These are phyloP conservation scores for Globicephala melas DNA, from an alignment of 2,113 vertebrate genomes.

Conservation along the genomic window DNA sequence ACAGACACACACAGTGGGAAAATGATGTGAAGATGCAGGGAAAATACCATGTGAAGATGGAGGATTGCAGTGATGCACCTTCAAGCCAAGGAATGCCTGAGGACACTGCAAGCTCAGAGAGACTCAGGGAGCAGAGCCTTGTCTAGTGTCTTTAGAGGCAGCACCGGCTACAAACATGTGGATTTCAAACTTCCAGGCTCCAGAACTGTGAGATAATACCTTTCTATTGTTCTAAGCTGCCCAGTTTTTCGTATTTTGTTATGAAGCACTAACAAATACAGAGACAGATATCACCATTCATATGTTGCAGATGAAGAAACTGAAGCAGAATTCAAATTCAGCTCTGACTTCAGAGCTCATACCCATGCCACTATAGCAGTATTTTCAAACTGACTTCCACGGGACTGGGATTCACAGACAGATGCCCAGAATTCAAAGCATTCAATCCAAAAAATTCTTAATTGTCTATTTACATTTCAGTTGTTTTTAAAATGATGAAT, in stretches of 20 bases:
- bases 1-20: neutral
- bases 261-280: neutral
- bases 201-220: neutral
- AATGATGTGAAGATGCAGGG: neutral
- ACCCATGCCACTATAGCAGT: neutral
- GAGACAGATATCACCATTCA: neutral
- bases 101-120: neutral
- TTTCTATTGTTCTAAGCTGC: neutral
- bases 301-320: neutral
- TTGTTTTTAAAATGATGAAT: neutral
- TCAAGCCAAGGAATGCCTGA: neutral
- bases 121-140: neutral
- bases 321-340: neutral
- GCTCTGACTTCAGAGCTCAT: neutral
- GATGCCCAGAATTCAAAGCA: neutral
- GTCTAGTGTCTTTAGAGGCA: too few relatives aligned
- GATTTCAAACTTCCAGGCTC: neutral
- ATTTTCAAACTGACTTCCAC: neutral
- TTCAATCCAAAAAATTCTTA: neutral
- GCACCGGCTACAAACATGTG: fast-evolving
- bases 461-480: neutral
- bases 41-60: neutral
- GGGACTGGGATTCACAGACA: neutral
- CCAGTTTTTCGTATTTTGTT: neutral
- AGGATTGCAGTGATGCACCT: too few relatives aligned